Base-by-base conservation (phyloP, 1,140 invertebrate species). In the Macrotrachela quadricornifera region DNA sequence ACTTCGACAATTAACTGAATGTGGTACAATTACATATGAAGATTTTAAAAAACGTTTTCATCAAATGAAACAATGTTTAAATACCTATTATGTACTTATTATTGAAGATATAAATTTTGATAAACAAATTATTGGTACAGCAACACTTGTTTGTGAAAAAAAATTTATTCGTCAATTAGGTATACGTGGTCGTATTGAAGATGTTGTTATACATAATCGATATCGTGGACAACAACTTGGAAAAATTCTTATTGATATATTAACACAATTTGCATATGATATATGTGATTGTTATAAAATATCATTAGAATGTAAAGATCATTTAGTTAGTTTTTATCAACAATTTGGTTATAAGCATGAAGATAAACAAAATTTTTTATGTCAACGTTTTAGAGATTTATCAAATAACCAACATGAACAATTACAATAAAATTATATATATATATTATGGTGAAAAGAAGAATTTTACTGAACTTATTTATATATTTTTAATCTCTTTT, bases 261-360 rank as follows among this genome's bases (percentile, higher is more conserved):
- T 91, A 14, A 78, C 78, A 0, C 65, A 82, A 50, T 65, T 94
- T 37, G 80, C 83, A 9, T 76, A 80, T 59, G 70, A 79, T 47
- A 63, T 92, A 9, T 38, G 46, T 30, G 80, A 80, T 1, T 91
- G 87, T 68, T 96, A 96, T 67, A 96, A 97, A 73, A 78, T 96
- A 66, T 83, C 85, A 1, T 70, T 97, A 37, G 88, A 95, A 63
- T 96, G 91, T 70, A 84, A 82, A 64, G 88, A 95, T 66, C 75
- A 77, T 46, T 74, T 94, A 49, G 80, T 90, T 49, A 75, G 79
- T 53, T 96, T 91, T 68, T 97, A 97, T 66, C 78, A 83, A 63
- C 77, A 77, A 15, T 75, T 94, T 57, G 88, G 87, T 1, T 95
- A 84, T 64, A 77, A 74, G 48, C 66, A 78, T 39, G 84, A 91